Base-by-base conservation (phyloP, 2,888 invertebrate genomes). In the Pilophorus perplexus region DNA sequence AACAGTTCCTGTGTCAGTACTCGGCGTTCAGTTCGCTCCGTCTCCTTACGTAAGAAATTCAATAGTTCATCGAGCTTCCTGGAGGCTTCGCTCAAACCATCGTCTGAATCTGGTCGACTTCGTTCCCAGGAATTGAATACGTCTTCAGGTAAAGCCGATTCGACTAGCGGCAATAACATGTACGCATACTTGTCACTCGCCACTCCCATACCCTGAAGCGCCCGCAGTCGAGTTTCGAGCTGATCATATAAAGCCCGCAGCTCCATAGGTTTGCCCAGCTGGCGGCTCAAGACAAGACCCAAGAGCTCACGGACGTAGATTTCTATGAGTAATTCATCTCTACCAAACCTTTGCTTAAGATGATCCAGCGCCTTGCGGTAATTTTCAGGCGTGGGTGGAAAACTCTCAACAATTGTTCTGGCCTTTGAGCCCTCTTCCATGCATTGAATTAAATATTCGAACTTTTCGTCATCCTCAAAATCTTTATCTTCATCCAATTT, bases 121-220 rank as follows among this genome's bases (percentile, higher is more conserved):
- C 69, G 50, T 33, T 71, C 67, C 74, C 74, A 75, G 10, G 71
- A 70, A 33, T 72, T 18, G 22, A 74, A 60, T 5, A 73, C 57
- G 3, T 72, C 72, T 16, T 72, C 70, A 1, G 74, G 75, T 10
- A 75, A 60, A 62, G 71, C 70, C 1, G 74, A 74, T 57, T 75
- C 75, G 14, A 75, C 73, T 3, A 75, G 67, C 2, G 75, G 75
- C 65, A 72, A 75, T 6, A 74, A 62, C 71, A 74, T 73, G 1
- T 73, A 71, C 6, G 72, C 70, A 28, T 71, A 74, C 37, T 72
- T 74, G 14, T 74, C 73, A 1, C 70, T 65, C 10, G 73, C 72
- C 28, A 74, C 70, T 5, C 72, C 72, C 18, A 75, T 66, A 10
- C 72, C 71, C 25, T 73, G 72, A 27, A 74, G 69, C 14, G 74